Base-by-base conservation (phyloP, 1,140 invertebrate species). In the Calephelis virginiensis region DNA sequence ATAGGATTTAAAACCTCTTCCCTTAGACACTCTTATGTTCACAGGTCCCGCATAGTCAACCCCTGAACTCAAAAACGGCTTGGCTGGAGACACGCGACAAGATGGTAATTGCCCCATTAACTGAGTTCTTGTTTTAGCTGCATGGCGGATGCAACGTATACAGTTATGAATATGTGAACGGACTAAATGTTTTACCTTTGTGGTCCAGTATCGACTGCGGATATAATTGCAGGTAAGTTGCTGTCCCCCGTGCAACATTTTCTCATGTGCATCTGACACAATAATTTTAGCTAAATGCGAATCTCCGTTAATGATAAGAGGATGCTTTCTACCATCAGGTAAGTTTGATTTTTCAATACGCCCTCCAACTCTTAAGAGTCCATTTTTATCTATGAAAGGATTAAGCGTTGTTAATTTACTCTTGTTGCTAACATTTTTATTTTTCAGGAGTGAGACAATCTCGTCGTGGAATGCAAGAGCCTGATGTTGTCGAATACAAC, bases 11-110 rank as follows among this genome's bases (percentile, higher is more conserved):
- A 14, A 10, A 6, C 61, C 14, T 14, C 45, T 17, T 9, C 61
- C 17, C 12, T 63, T 63, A 8, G 61, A 63, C 1, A 47, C 45
- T n/a, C 46, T n/a, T n/a, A 48, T 11, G 6, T 48, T 63, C 7
- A 63, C 47, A 0, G 61, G 46, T 6, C 61, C 61, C 13, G 61
- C 61, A 46, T 28, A 63, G 28, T 63, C 45, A 5, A 63, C 46
- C 6, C 46, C 61, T 8, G 9, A 47, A 37, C 47, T 8, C 40
- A 46, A 11, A 14, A 62, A 62, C 11, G 40, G 61, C 10, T 17
- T 62, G 5, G 11, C 8, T 2, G 61, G 61, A 11, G 61, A 47
- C 8, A 63, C 40, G 11, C 61, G n/a, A 47, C 61, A 47, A 47
- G 45, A 10, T 28, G 46, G 43, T 1, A 63, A 6, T 11, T 63